phyloP scores from a whole-genome alignment of 1,140 invertebrate genomes.

The Drosophila sp. region DNA sequence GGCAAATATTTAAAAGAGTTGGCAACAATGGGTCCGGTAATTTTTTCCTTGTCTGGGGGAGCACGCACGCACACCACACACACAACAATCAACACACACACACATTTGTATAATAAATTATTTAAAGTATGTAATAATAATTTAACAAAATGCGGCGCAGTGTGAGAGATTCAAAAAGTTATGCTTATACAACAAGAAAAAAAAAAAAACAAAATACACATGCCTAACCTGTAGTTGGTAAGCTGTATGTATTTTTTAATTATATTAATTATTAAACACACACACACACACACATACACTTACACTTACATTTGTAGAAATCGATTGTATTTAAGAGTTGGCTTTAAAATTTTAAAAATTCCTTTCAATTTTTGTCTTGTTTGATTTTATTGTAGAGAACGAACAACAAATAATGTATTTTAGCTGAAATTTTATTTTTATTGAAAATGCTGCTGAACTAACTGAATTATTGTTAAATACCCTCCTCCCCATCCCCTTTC shows the following conservation, averaged over 20 bases:
- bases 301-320: slow-evolving; percentile 25
- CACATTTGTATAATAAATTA: slow-evolving; percentile 52
- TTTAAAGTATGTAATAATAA: slow-evolving; percentile 42
- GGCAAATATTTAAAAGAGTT: not conserved
- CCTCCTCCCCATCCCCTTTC: no score
- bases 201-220: slow-evolving; percentile 15
- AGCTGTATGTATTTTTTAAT: slow-evolving; percentile 72
- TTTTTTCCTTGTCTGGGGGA: slow-evolving; percentile 10
- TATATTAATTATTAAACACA: slow-evolving; percentile 68
- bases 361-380: slow-evolving; percentile 6
- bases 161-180: slow-evolving; percentile 42
- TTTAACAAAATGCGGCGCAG: slow-evolving; percentile 29
- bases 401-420: slow-evolving; percentile 6
- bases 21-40: not conserved
- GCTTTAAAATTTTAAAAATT: slow-evolving; percentile 13
- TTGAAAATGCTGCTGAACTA: slow-evolving; percentile 6
- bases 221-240: slow-evolving; percentile 49
- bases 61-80: not conserved
- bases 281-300: slow-evolving; percentile 32
- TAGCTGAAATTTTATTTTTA: slow-evolving; percentile 9
- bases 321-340: slow-evolving; percentile 14
- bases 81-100: slow-evolving; percentile 26
- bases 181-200: not conserved
- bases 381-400: slow-evolving; percentile 4
- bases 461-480: slow-evolving; percentile 8